These are phyloP conservation scores for Tinea trinotella DNA, from an alignment of 2,888 invertebrate genomes.

Conservation along the genomic window DNA sequence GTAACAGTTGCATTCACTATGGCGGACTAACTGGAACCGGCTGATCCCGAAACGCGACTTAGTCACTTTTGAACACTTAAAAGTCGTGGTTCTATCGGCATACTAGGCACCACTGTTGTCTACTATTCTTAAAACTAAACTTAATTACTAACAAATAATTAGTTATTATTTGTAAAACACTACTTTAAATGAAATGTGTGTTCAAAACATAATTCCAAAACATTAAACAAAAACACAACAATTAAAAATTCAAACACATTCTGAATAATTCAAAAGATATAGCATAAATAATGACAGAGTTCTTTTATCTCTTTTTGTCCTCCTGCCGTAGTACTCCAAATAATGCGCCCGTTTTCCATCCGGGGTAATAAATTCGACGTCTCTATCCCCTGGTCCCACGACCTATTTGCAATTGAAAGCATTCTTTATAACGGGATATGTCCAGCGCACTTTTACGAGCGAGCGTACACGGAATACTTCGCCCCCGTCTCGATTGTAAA, in stretches of 20 bases:
- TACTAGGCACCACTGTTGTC: too few species aligned
- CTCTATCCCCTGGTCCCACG: constrained; percentile 42
- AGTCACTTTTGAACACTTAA: too few species aligned
- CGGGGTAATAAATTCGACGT: constrained; percentile 53
- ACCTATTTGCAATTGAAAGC: constrained; percentile 68
- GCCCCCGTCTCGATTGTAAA: constrained; percentile 8
- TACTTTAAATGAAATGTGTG: too few species aligned
- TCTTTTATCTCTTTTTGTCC: constrained; percentile 53
- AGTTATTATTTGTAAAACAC: too few species aligned
- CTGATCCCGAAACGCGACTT: too few species aligned
- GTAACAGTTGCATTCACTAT: too few species aligned
- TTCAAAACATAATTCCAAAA: background rate
- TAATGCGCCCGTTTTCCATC: constrained; percentile 53
- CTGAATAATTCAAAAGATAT: constrained; percentile 21
- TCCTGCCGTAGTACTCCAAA: constrained; percentile 44
- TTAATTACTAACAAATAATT: too few species aligned
- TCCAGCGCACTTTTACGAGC: constrained; percentile 55
- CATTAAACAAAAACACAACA: background rate
- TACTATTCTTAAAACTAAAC: too few species aligned
- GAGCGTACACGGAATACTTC: constrained; percentile 20
- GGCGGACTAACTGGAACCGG: too few species aligned
- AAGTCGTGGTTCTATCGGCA: too few species aligned
- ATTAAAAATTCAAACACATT: constrained; percentile 2
- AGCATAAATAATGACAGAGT: constrained; percentile 56
- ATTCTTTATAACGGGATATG: constrained; percentile 60